Percentiles rank a stretch among this genome's conserved stretches.
phyloP scores from a whole-genome alignment of 2,797 vertebrate genomes.

The Podargus strigoides region DNA sequence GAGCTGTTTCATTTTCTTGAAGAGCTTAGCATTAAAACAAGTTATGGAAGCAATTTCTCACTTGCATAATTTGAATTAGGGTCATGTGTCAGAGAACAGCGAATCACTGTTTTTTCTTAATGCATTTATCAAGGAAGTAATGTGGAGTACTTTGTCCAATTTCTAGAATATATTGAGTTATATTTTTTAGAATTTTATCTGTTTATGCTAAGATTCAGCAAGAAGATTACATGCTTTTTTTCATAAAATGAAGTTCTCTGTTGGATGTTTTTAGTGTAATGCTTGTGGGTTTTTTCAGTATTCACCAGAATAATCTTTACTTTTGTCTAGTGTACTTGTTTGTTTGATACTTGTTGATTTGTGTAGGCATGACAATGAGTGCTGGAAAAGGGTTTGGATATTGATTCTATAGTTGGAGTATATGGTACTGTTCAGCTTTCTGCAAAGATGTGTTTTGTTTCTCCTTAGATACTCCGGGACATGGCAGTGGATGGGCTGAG shows the following conservation, averaged over 20 bases:
- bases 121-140: not conserved
- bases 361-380: not conserved
- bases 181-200: not conserved
- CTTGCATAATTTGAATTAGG: not conserved
- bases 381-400: not conserved
- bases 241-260: not conserved
- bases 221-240: not conserved
- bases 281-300: not conserved
- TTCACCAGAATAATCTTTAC: not conserved
- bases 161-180: not conserved
- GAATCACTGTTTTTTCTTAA: not conserved
- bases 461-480: conserved; percentile 89
- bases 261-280: not conserved
- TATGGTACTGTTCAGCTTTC: not conserved
- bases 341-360: not conserved
- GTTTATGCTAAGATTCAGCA: not conserved
- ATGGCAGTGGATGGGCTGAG: conserved; percentile 97
- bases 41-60: not conserved
- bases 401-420: not conserved
- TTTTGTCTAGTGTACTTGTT: not conserved
- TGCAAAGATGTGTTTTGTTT: not conserved
- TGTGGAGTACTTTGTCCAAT: not conserved
- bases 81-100: not conserved
- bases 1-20: not conserved
- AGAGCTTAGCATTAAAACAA: not conserved